phyloP scores from a whole-genome alignment of 2,113 vertebrate species.

The Petrocephalus zakoni region DNA sequence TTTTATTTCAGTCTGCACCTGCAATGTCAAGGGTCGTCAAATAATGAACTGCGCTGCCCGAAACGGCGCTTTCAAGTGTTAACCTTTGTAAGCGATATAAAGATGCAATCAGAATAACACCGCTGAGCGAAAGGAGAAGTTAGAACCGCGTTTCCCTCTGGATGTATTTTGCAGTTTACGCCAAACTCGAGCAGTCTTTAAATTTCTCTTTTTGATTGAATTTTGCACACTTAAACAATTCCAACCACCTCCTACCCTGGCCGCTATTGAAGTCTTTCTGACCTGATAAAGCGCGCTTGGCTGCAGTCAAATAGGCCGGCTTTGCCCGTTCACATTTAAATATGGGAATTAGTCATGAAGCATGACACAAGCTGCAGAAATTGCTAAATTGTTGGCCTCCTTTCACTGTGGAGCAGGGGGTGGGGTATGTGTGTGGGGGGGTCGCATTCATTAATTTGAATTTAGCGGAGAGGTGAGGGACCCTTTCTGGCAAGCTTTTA shows the following conservation, averaged over 20 bases:
- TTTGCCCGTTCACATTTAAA: conserved; percentile 78
- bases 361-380: conserved; percentile 76
- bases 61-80: conserved; percentile 79
- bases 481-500: conserved; percentile 28
- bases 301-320: conserved; percentile 77
- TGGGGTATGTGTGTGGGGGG: conserved; percentile 38
- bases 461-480: conserved; percentile 58
- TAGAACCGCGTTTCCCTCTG: conserved; percentile 30
- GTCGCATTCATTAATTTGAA: conserved; percentile 55
- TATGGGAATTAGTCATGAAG: conserved; percentile 88
- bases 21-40: conserved; percentile 83
- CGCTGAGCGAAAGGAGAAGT: conserved; percentile 25
- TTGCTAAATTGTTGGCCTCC: conserved; percentile 71
- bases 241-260: conserved; percentile 57
- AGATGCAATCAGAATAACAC: conserved; percentile 33
- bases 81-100: conserved; percentile 69
- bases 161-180: conserved; percentile 22
- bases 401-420: conserved; percentile 46
- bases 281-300: conserved; percentile 81
- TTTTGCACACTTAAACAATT: conserved; percentile 54
- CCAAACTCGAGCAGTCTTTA: conserved; percentile 31
- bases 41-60: conserved; percentile 92
- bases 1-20: conserved; percentile 73
- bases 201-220: conserved; percentile 38
- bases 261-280: conserved; percentile 75